Evolutionary conservation across 2,797 vertebrate genomes (phyloP).

Genomic region (Nyctibius grandis): DNA sequence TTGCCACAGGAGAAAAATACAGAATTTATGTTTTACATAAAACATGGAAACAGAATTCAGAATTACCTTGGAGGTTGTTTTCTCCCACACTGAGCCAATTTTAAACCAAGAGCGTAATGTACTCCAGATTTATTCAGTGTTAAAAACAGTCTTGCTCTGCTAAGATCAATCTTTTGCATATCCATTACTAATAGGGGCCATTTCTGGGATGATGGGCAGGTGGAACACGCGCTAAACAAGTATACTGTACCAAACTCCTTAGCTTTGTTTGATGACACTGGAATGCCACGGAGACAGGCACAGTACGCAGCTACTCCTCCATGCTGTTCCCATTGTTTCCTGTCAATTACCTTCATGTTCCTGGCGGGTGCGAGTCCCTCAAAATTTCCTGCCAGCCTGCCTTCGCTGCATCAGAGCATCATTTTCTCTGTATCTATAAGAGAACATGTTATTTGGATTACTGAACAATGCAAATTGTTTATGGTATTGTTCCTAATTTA

Average conservation of each 20-base stretch:
- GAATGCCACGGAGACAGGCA: neutral
- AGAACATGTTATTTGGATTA: neutral
- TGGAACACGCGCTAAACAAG: neutral
- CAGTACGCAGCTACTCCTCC: neutral
- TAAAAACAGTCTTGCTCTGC: constrained; percentile 24
- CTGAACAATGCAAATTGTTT: constrained; percentile 11
- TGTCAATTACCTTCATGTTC: constrained; percentile 2
- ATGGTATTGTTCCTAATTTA: neutral
- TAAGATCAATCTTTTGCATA: neutral
- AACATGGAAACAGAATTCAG: constrained; percentile 40
- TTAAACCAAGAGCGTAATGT: constrained; percentile 28
- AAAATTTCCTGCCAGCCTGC: neutral
- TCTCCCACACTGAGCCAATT: constrained; percentile 52
- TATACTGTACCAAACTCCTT: neutral
- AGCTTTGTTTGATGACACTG: neutral
- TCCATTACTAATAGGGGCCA: neutral
- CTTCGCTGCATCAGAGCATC: neutral
- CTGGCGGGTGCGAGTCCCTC: neutral
- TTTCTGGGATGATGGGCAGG: neutral
- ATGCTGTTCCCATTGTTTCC: neutral
- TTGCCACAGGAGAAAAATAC: neutral
- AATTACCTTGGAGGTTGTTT: constrained; percentile 53
- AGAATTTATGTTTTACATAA: constrained; percentile 4
- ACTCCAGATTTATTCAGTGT: constrained; percentile 28
- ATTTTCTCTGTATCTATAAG: neutral